A percentile compares a stretch with the other conserved stretches of the same genome.
These are phyloP conservation scores for Zeuzera pyrina DNA, from an alignment of 2,888 invertebrate genomes.

Conservation along the genomic window DNA sequence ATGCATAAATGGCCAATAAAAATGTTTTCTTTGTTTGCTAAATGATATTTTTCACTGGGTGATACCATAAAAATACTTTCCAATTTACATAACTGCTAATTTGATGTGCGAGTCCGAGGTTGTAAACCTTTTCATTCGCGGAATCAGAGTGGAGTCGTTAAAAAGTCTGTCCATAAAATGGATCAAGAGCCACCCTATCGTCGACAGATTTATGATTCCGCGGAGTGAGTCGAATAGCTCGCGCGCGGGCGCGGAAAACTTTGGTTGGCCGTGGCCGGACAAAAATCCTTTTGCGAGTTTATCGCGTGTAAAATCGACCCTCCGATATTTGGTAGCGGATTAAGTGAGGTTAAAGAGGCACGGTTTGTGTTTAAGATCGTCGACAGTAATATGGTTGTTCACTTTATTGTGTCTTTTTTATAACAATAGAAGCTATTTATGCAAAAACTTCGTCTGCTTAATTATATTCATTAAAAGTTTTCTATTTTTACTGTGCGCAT, in stretches of 20 bases:
- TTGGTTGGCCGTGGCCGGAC: constrained; percentile 24
- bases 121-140: constrained; percentile 16
- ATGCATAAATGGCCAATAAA: no score
- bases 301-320: constrained; percentile 49
- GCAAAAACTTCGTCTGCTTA: no score
- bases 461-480: no score
- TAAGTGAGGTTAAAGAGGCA: constrained; percentile 35
- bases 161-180: constrained; percentile 41
- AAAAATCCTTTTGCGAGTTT: constrained; percentile 42
- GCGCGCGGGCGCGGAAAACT: constrained; percentile 11
- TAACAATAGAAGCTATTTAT: no score
- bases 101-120: constrained; percentile 13
- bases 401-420: no score
- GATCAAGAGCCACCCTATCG: constrained; percentile 34
- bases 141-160: constrained; percentile 30
- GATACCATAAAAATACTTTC: constrained; percentile 6
- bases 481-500: no score
- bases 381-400: no score
- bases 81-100: constrained; percentile 26
- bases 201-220: constrained; percentile 34
- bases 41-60: no score
- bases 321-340: constrained; percentile 37
- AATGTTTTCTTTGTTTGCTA: no score
- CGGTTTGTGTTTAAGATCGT: constrained; percentile 10
- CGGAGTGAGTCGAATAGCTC: constrained; percentile 19